phyloP scores from a whole-genome alignment of 2,113 vertebrate genomes.

The Ciconia stormi region DNA sequence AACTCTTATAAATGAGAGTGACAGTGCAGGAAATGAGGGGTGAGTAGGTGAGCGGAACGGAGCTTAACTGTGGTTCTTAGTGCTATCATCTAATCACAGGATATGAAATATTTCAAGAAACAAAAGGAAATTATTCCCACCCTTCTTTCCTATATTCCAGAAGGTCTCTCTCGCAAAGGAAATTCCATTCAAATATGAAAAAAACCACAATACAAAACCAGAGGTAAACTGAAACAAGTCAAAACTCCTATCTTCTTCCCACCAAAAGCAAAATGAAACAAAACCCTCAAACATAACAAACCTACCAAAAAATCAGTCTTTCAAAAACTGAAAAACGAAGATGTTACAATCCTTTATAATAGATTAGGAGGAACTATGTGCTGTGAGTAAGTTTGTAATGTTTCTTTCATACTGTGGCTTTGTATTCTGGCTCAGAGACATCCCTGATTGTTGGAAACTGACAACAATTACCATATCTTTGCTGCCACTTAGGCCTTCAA shows the following conservation, averaged over 20 bases:
- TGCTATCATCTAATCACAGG: not conserved
- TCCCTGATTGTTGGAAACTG: not conserved
- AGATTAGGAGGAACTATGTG: not conserved
- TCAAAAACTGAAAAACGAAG: not conserved
- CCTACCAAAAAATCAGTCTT: not conserved
- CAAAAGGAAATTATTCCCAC: not conserved
- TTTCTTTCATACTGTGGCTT: not conserved
- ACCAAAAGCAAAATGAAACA: not conserved
- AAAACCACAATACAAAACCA: not conserved
- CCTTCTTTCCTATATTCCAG: not conserved
- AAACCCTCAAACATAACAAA: not conserved
- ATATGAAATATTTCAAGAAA: not conserved
- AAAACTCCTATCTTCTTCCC: not conserved
- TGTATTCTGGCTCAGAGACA: not conserved
- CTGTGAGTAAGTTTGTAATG: not conserved
- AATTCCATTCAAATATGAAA: not conserved
- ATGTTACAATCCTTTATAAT: not conserved
- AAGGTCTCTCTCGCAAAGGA: not conserved
- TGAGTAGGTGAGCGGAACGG: not conserved
- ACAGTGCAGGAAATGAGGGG: not conserved
- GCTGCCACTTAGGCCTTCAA: not conserved
- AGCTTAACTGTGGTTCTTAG: not conserved
- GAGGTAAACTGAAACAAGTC: not conserved
- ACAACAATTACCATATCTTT: not conserved
- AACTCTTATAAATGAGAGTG: not conserved